Conservation (phyloP, 2,888 invertebrate genomes). For the Chouioia cunea region DNA sequence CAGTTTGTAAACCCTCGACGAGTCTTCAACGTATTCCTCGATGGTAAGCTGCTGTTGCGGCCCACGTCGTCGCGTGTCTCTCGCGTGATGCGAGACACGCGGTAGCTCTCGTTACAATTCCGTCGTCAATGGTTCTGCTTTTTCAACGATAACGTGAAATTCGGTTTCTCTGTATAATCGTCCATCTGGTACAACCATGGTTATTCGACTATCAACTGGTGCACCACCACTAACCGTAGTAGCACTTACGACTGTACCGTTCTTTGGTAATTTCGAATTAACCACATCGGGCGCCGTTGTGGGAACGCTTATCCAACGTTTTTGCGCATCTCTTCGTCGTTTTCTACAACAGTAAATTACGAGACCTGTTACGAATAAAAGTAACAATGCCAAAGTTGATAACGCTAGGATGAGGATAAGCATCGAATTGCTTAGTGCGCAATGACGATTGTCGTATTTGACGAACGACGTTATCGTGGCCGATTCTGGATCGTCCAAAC, state of each 20-base stretch:
- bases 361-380: constrained; percentile 53
- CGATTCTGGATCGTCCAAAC: constrained; percentile 52
- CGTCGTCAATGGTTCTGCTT: constrained; percentile 84
- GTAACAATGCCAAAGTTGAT: constrained; percentile 51
- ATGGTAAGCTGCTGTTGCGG: constrained; percentile 43
- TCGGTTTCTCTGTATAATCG: constrained; percentile 88
- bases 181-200: constrained; percentile 83
- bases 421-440: constrained; percentile 59
- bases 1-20: constrained; percentile 54
- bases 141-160: constrained; percentile 87
- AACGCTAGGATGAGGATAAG: constrained; percentile 57
- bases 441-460: constrained; percentile 60
- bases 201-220: constrained; percentile 64
- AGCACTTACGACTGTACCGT: constrained; percentile 64
- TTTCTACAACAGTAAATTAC: constrained; percentile 63
- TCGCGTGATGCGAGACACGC: constrained; percentile 47
- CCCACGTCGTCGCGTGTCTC: constrained; percentile 35
- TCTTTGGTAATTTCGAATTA: constrained; percentile 65
- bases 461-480: constrained; percentile 54
- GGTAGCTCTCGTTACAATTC: constrained; percentile 74
- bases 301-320: constrained; percentile 66
- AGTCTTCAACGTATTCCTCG: constrained; percentile 45
- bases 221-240: constrained; percentile 47
- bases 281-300: constrained; percentile 64
- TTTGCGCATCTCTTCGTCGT: constrained; percentile 60